phyloP scores from a whole-genome alignment of 1,140 invertebrate genomes.

The Drosophila tropicalis region DNA sequence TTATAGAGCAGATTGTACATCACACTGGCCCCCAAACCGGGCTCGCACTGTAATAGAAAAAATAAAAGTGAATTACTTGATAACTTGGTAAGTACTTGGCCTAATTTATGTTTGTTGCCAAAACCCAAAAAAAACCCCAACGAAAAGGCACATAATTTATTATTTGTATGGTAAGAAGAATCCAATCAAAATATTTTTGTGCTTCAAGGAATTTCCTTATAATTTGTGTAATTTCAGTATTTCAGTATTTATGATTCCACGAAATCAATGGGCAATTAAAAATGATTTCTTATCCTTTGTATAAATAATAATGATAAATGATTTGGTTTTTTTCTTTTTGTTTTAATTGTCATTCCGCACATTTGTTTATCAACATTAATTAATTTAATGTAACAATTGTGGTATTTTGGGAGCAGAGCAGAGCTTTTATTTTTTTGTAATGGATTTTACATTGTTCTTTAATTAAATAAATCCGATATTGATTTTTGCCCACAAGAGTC shows the following conservation, averaged over 20 bases:
- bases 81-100: neutral
- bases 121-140: conserved; percentile 13
- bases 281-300: neutral
- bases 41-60: conserved; percentile 92
- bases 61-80: conserved; percentile 47
- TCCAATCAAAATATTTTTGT: neutral
- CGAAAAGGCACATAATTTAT: neutral
- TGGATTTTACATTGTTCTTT: neutral
- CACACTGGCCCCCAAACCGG: conserved; percentile 97
- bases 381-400: conserved; percentile 4
- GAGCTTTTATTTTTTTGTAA: neutral
- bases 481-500: neutral
- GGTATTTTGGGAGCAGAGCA: neutral
- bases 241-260: conserved; percentile 8
- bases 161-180: neutral
- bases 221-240: neutral
- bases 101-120: conserved; percentile 26
- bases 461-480: conserved; percentile 2
- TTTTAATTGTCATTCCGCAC: conserved; percentile 2
- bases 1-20: conserved; percentile 99
- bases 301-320: conserved; percentile 8
- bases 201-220: neutral
- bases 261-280: conserved; percentile 8
- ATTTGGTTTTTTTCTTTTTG: neutral
- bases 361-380: neutral